Base-by-base conservation (phyloP, 2,797 vertebrate species). In the Etheostoma nigrum region DNA sequence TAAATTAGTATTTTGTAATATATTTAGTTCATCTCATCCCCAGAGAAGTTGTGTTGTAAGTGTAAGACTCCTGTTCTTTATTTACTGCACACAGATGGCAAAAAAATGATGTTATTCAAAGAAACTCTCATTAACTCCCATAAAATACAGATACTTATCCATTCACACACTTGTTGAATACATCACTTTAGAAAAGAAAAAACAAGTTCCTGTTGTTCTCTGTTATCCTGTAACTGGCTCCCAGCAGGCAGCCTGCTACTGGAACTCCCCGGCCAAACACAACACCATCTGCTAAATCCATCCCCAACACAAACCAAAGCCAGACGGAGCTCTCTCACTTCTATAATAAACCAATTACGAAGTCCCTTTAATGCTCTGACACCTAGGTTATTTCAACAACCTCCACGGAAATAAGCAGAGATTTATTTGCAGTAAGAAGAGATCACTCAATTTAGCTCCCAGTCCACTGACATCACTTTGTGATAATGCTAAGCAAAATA, bases 251-350 rank as follows among this genome's bases (percentile, higher is more conserved):
- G 62, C 42, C 16, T 33, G 60, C 65, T 84, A 59, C 75, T 76
- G 81, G 60, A 76, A 45, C n/a, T 27, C 59, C 30, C 55, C 0
- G 3, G 66, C 76, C 83, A 83, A 88, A 70, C 83, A 81, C 83
- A 87, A 65, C 78, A 85, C 82, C 90, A 90, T 91, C 89, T 91
- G 89, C 67, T 78, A 27, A 51, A 81, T 70, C 77, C 75, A 81
- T 87, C 67, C 62, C 59, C 33, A 57, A 64, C 60, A 65, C 23
- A 4, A 23, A 45, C 73, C 42, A 51, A 71, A 75, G 64, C 68
- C 65, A 62, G 25, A 45, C 79, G 33, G 64, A 81, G 79, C 78
- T 74, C 61, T 74, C 55, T 10, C 25, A 69, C 73, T 53, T 78
- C 33, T 6, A 13, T 36, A 79, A 67, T 48, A 82, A 81, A 61